Evolutionary conservation across 2,113 vertebrate species (phyloP).

Genomic region (Albula glossodonta): DNA sequence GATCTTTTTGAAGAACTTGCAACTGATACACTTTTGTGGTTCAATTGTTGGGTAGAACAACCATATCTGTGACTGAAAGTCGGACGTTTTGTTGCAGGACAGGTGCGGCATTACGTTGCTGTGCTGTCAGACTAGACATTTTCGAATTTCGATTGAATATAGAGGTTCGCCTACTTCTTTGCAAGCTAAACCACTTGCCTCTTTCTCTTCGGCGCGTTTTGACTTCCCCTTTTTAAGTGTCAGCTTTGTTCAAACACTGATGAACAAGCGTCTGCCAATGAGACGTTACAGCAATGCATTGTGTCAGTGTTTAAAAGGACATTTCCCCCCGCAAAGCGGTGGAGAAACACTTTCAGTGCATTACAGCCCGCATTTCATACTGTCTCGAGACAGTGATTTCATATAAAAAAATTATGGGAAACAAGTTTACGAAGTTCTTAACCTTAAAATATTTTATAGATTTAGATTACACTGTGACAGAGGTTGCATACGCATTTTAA

Average conservation of each 20-base stretch:
- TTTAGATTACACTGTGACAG: not conserved
- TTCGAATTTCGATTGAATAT: not conserved
- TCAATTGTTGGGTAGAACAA: not conserved
- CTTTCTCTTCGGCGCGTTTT: not conserved
- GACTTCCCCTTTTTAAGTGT: constrained; percentile 6
- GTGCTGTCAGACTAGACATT: not conserved
- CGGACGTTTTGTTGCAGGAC: not conserved
- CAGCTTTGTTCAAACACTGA: not conserved
- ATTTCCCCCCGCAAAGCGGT: constrained; percentile 34
- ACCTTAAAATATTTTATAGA: not conserved
- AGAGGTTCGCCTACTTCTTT: not conserved
- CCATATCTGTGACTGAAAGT: not conserved
- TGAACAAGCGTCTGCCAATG: constrained; percentile 9
- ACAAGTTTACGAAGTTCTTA: too few relatives aligned
- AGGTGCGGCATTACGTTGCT: not conserved
- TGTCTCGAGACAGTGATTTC: too few relatives aligned
- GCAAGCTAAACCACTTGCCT: not conserved
- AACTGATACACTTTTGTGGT: not conserved
- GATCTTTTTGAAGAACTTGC: not conserved
- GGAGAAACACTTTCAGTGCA: constrained; percentile 10
- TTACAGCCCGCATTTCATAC: too few relatives aligned
- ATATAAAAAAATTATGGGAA: too few relatives aligned
- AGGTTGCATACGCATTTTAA: not conserved
- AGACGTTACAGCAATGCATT: constrained; percentile 17
- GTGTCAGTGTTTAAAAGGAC: constrained; percentile 52